Evolutionary conservation across 1,140 invertebrate genomes (phyloP).

Genomic region (Drosophila ohnishii): DNA sequence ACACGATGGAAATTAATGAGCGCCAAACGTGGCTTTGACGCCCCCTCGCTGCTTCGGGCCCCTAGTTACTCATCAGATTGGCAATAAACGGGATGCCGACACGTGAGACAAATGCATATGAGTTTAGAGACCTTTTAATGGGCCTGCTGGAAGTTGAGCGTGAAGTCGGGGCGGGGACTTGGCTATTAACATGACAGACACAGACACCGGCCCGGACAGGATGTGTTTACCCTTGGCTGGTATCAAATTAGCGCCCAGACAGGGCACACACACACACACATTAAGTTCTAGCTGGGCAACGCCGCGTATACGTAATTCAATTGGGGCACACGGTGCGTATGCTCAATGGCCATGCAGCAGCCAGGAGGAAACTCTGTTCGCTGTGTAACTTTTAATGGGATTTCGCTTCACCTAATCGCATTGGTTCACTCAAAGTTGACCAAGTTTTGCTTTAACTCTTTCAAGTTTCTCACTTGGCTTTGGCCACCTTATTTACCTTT

Average conservation of each 20-base stretch:
- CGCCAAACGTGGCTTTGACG: slow-evolving; percentile 55
- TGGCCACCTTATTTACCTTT: slow-evolving; percentile 16
- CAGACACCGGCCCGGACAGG: slow-evolving; percentile 21
- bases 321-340: slow-evolving; percentile 34
- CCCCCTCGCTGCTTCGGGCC: neutral
- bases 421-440: slow-evolving; percentile 22
- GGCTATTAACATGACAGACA: slow-evolving; percentile 63
- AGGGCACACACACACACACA: slow-evolving; percentile 26
- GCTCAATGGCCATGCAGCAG: slow-evolving; percentile 18
- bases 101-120: slow-evolving; percentile 78
- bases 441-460: slow-evolving; percentile 38
- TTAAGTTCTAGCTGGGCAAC: slow-evolving; percentile 2
- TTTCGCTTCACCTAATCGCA: slow-evolving; percentile 19
- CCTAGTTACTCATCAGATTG: slow-evolving; percentile 47
- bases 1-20: slow-evolving; percentile 76
- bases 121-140: slow-evolving; percentile 68
- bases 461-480: slow-evolving; percentile 9
- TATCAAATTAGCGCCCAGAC: slow-evolving; percentile 40
- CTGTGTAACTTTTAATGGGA: slow-evolving; percentile 36
- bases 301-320: slow-evolving; percentile 45
- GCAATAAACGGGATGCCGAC: slow-evolving; percentile 65
- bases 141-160: slow-evolving; percentile 21
- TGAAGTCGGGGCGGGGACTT: neutral
- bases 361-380: neutral
- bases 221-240: slow-evolving; percentile 40